Conservation (phyloP, 2,797 vertebrate species). For the Chelmon rostratus region DNA sequence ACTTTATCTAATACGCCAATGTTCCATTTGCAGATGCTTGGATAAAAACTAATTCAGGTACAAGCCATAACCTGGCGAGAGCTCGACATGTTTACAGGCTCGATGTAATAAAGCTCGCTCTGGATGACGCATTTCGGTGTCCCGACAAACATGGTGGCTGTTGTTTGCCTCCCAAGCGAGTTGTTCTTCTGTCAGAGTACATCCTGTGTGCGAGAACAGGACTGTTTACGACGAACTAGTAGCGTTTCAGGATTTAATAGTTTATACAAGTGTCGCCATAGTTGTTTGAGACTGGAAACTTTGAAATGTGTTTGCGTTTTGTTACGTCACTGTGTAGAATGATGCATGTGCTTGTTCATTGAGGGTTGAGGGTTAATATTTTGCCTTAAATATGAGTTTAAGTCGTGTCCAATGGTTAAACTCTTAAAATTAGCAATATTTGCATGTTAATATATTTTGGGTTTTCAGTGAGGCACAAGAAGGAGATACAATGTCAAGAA, state of each 20-base stretch:
- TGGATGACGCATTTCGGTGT: conserved; percentile 56
- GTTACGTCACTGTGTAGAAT: background rate
- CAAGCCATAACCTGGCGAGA: conserved; percentile 30
- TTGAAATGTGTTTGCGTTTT: background rate
- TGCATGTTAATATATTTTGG: background rate
- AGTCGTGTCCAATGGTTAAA: background rate
- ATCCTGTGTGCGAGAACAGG: conserved; percentile 46
- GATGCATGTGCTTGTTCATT: background rate
- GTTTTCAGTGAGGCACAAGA: background rate
- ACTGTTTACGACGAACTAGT: conserved; percentile 33
- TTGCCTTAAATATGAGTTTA: background rate
- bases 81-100: conserved; percentile 54
- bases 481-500: background rate
- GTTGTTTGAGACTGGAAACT: background rate
- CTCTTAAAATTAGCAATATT: background rate
- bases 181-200: conserved; percentile 47
- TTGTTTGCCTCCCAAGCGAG: conserved; percentile 60
- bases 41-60: conserved; percentile 50
- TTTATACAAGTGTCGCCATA: background rate
- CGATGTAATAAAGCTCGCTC: conserved; percentile 30
- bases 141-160: conserved; percentile 44
- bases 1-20: conserved; percentile 60
- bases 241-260: conserved; percentile 34
- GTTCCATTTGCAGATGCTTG: conserved; percentile 65
- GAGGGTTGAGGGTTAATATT: too few species aligned